Evolutionary conservation across 2,888 invertebrate species (phyloP).

Genomic region (Prenolepis imparis): DNA sequence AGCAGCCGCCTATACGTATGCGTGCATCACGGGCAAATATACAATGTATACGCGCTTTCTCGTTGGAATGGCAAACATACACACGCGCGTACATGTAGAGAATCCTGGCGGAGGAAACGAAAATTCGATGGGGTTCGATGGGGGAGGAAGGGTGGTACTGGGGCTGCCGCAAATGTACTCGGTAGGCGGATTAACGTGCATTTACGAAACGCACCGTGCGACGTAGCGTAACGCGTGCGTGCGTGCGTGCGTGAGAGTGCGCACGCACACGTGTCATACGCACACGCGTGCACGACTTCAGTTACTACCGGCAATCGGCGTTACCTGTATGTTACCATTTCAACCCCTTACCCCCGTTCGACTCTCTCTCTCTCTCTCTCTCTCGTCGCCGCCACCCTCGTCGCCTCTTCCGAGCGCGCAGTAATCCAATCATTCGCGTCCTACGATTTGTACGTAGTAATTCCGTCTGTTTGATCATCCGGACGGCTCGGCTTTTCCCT

Average conservation of each 20-base stretch:
- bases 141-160: conserved; percentile 66
- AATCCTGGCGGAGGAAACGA: conserved; percentile 73
- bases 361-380: conserved; percentile 18
- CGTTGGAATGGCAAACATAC: conserved; percentile 69
- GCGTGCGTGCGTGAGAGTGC: conserved; percentile 5
- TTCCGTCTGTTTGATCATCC: conserved; percentile 81
- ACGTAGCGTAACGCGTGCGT: conserved; percentile 6
- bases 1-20: conserved; percentile 9
- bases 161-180: conserved; percentile 78
- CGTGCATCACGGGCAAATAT: conserved; percentile 31
- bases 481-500: conserved; percentile 74
- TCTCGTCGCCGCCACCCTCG: conserved; percentile 57
- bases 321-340: conserved; percentile 37
- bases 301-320: conserved; percentile 55
- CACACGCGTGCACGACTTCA: conserved; percentile 70
- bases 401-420: conserved; percentile 62
- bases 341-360: conserved; percentile 30
- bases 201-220: conserved; percentile 77
- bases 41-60: conserved; percentile 61
- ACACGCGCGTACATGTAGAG: not conserved
- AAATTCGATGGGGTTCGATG: conserved; percentile 77
- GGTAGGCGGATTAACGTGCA: conserved; percentile 81
- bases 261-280: conserved; percentile 1
- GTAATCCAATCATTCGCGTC: conserved; percentile 83
- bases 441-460: conserved; percentile 82